Conservation (phyloP, 1,140 invertebrate species). For the Drosophila melanica region DNA sequence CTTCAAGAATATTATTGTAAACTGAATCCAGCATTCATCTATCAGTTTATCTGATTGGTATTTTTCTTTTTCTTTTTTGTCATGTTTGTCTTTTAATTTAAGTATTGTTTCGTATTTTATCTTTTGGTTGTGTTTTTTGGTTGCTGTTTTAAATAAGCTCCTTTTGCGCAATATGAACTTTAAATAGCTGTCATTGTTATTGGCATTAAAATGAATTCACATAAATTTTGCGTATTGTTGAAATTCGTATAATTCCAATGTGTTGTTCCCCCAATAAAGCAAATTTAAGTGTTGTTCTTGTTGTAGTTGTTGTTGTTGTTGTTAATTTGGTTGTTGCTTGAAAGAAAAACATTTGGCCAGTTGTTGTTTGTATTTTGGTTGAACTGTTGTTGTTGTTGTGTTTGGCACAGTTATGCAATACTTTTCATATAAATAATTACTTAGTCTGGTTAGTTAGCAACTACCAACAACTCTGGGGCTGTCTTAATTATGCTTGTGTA, state of each 20-base stretch:
- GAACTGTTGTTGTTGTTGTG: conserved; percentile 14
- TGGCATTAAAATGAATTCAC: conserved; percentile 41
- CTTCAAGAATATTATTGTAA: conserved; percentile 33
- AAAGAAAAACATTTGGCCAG: conserved; percentile 55
- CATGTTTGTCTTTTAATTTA: neutral
- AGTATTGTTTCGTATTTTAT: conserved; percentile 32
- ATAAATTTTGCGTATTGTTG: conserved; percentile 53
- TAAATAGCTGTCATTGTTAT: conserved; percentile 43
- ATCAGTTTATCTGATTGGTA: conserved; percentile 10
- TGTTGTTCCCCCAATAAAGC: conserved; percentile 80
- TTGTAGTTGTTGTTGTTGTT: conserved; percentile 54
- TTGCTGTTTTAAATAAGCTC: conserved; percentile 70
- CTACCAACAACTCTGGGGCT: conserved; percentile 56
- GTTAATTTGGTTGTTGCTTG: conserved; percentile 32
- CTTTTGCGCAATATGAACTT: conserved; percentile 50
- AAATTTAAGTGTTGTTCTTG: conserved; percentile 62
- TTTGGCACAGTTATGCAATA: conserved; percentile 53
- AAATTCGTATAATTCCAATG: conserved; percentile 84
- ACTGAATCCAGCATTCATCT: conserved; percentile 11
- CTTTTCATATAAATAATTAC: conserved; percentile 31
- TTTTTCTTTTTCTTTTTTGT: conserved; percentile 19
- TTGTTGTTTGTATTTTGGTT: conserved; percentile 49
- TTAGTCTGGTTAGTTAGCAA: conserved; percentile 38
- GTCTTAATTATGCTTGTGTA: conserved; percentile 59
- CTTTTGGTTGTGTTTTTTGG: conserved; percentile 25